These are phyloP conservation scores for Taurulus bubalis DNA, from an alignment of 2,113 vertebrate species.

Conservation along the genomic window DNA sequence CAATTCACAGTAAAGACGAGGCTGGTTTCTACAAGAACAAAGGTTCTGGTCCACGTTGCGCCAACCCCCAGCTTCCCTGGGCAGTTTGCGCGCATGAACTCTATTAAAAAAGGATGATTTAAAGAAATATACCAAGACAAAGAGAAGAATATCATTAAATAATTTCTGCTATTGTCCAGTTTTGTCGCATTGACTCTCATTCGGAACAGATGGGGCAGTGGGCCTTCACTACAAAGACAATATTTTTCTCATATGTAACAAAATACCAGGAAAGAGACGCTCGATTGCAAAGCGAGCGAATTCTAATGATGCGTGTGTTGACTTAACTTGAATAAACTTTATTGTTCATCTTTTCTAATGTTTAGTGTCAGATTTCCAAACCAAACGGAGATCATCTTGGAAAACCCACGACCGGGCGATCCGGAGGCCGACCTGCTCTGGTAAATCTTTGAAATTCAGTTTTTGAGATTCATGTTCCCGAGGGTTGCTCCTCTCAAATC, in stretches of 20 bases:
- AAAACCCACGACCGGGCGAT: not conserved
- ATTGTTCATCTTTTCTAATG: not conserved
- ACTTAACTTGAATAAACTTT: not conserved
- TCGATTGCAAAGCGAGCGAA: conserved; percentile 3
- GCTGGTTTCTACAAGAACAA: conserved; percentile 22
- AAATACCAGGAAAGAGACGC: conserved; percentile 3
- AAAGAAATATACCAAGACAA: not conserved
- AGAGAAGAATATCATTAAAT: not conserved
- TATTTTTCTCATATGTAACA: not conserved
- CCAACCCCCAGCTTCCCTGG: not conserved
- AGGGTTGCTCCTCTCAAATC: conserved; percentile 48
- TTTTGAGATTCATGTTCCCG: conserved; percentile 51
- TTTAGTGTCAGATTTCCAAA: conserved; percentile 9
- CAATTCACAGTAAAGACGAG: conserved; percentile 49
- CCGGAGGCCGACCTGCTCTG: not conserved
- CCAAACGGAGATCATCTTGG: conserved; percentile 10
- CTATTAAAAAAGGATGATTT: not conserved
- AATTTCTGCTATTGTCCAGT: not conserved
- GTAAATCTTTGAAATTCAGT: conserved; percentile 64
- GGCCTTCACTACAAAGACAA: not conserved
- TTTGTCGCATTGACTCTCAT: not conserved
- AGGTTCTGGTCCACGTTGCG: conserved; percentile 15
- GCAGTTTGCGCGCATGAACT: not conserved
- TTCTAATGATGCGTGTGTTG: not conserved
- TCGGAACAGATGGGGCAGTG: not conserved